Base-by-base conservation (phyloP, 1,140 invertebrate species). In the Drosophila nigromelanica region DNA sequence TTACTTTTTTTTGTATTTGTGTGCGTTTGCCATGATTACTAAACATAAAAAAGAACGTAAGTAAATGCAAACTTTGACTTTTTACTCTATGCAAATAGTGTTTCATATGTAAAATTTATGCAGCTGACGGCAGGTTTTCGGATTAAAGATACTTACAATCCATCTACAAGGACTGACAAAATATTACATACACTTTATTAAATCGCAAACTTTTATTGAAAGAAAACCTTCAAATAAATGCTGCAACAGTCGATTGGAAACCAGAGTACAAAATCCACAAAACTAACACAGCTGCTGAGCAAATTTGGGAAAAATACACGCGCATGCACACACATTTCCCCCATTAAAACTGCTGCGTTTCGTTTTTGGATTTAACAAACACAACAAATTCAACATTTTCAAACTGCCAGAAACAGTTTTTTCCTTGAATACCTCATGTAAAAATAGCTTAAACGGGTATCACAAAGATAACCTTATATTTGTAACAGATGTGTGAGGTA, bases 51-150 rank as follows among this genome's bases (percentile, higher is more conserved):
- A 72, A 71, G 61, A 80, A 15, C 24, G 27, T 14, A 80, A 78
- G 43, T 50, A 78, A 60, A 56, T 59, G 11, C 58, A 50, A 48
- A 60, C 24, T 47, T 40, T 71, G 66, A 75, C 62, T 78, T 67
- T 72, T 64, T 21, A 45, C 37, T 55, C 40, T 50, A 82, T 71
- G 79, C 72, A 82, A 85, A 83, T 73, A 69, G 54, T 78, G 52
- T 51, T 63, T 47, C 5, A n/a, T 54, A 27, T 33, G 24, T 8
- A 42, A 12, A 45, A 69, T 61, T 14, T 47, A 40, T 66, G 45
- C 51, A 71, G 60, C 54, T 51, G 39, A 35, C 50, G 54, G 45
- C 55, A 60, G 35, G 37, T 51, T 68, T 42, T 30, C 10, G 37
- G 15, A 15, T 56, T 56, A 47, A 64, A 64, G 51, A n/a, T 24